These are phyloP conservation scores for Drosophila serrata DNA, from an alignment of 1,140 invertebrate genomes.

Conservation along the genomic window DNA sequence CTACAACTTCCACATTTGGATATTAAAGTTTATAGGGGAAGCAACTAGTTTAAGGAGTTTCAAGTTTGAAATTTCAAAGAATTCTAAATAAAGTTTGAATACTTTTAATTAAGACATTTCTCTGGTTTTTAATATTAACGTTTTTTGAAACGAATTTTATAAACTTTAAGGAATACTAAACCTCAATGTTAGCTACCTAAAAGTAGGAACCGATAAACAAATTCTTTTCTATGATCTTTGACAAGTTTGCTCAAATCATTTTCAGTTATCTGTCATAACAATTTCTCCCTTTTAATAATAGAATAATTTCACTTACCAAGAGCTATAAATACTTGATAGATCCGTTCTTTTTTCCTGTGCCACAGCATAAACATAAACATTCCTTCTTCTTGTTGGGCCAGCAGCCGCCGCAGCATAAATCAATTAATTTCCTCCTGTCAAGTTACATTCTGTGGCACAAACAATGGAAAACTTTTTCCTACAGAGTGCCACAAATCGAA, in stretches of 20 bases:
- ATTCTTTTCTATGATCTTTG: too few species aligned
- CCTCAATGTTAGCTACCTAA: too few species aligned
- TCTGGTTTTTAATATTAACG: neutral
- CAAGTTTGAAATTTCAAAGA: neutral
- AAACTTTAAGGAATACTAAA: too few species aligned
- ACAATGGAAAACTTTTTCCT: constrained; percentile 47
- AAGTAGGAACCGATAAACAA: too few species aligned
- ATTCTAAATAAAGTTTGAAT: neutral
- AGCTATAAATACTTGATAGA: constrained; percentile 8
- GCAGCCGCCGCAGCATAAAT: constrained; percentile 59
- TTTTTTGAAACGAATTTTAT: neutral
- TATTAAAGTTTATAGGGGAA: neutral
- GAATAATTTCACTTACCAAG: neutral
- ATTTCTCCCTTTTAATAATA: neutral
- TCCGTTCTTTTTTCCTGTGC: constrained; percentile 1
- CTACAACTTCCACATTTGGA: neutral
- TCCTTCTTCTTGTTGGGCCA: constrained; percentile 32
- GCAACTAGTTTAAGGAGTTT: neutral
- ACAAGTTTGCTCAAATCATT: too few species aligned
- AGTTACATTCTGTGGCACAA: constrained; percentile 64
- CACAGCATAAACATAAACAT: constrained; percentile 36
- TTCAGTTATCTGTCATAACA: too few species aligned
- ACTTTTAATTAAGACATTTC: neutral
- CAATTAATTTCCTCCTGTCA: constrained; percentile 77
- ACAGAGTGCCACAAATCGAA: constrained; percentile 43